Percentiles rank a stretch among this genome's conserved stretches.
Conservation (phyloP, 1,140 invertebrate genomes). For the Euschistus heros region DNA sequence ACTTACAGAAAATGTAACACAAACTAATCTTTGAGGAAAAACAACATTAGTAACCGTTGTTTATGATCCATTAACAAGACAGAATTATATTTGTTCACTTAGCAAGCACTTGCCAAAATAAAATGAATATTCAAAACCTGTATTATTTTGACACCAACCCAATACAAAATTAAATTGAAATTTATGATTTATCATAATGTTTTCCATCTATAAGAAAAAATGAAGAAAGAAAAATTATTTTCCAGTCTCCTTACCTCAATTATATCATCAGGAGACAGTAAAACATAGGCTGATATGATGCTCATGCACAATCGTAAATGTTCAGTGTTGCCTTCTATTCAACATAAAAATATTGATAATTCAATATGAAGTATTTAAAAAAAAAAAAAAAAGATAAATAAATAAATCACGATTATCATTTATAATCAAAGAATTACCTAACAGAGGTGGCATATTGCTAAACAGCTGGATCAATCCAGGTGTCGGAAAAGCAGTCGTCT, state of each 20-base stretch:
- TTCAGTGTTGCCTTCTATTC: constrained; percentile 65
- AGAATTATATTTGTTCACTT: no score
- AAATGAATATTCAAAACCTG: no score
- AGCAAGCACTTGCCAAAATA: no score
- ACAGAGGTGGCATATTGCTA: constrained; percentile 60
- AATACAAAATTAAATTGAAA: no score
- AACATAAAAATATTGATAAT: constrained; percentile 3
- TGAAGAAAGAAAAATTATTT: not conserved
- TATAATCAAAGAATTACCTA: constrained; percentile 44
- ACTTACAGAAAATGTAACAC: no score
- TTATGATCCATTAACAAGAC: no score
- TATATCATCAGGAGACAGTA: constrained; percentile 71
- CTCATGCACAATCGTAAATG: constrained; percentile 64
- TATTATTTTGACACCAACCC: no score
- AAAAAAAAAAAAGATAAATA: not conserved
- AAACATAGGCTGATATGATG: constrained; percentile 70
- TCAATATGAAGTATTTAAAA: not conserved
- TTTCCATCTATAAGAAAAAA: no score
- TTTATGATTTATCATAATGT: no score
- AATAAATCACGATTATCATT: no score
- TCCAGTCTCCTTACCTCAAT: constrained; percentile 42
- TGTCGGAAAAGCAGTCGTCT: constrained; percentile 53
- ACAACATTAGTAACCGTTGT: no score
- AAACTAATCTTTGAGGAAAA: no score
- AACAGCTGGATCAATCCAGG: constrained; percentile 59